Evolutionary conservation across 2,113 vertebrate species (phyloP).

Genomic region (Axis porcinus): DNA sequence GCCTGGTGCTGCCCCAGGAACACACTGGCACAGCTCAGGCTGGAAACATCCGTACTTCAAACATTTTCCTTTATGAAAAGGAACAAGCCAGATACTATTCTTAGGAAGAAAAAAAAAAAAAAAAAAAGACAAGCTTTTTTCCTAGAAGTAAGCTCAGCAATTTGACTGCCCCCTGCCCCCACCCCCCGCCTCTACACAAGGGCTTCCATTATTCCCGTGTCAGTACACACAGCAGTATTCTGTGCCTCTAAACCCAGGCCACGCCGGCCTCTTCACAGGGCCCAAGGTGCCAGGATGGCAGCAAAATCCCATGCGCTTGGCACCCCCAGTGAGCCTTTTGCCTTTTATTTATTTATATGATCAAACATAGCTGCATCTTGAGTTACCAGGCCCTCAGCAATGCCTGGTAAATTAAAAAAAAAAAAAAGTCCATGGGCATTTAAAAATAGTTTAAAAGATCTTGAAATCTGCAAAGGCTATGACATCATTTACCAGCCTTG

Average conservation of each 20-base stretch:
- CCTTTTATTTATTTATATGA: background rate
- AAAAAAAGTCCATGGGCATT: background rate
- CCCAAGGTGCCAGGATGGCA: background rate
- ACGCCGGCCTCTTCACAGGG: background rate
- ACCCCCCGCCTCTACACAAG: background rate
- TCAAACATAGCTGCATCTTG: background rate
- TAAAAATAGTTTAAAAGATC: background rate
- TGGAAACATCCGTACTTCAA: slow-evolving; percentile 10
- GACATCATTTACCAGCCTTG: background rate
- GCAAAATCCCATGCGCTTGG: background rate
- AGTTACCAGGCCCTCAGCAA: background rate
- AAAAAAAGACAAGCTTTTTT: slow-evolving; percentile 49
- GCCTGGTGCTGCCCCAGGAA: background rate
- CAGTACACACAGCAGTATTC: slow-evolving; percentile 7
- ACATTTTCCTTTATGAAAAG: slow-evolving; percentile 53
- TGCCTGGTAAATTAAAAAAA: background rate
- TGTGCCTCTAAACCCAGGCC: background rate
- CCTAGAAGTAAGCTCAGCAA: slow-evolving; percentile 64
- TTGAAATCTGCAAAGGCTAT: slow-evolving; percentile 14
- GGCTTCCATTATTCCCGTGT: slow-evolving; percentile 23
- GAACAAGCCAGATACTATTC: slow-evolving; percentile 72
- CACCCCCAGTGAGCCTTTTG: background rate
- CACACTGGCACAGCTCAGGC: background rate
- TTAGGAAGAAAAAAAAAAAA: slow-evolving; percentile 56
- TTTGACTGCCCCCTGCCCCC: background rate